Base-by-base conservation (phyloP, 2,888 invertebrate genomes). In the Siphlonurus alternatus region DNA sequence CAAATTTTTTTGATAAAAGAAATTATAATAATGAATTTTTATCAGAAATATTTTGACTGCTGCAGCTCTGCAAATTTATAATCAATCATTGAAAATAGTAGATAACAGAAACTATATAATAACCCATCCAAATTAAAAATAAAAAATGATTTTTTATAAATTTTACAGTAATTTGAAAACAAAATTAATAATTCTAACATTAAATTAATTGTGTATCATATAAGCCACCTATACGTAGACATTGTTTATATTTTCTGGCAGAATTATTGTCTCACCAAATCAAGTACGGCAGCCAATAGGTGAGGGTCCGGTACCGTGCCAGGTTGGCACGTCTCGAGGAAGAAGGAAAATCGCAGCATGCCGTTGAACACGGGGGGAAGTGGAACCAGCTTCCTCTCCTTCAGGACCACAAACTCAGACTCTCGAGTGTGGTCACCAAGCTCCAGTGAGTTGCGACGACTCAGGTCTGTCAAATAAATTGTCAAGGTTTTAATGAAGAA, bases 221-320 rank as follows among this genome's bases (percentile, higher is more conserved):
- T 23, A 38, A 19, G 24, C 25, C 19, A n/a, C 20, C 7, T 18
- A 10, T 54, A 59, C n/a, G n/a, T n/a, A n/a, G n/a, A n/a, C n/a
- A n/a, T n/a, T n/a, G n/a, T n/a, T n/a, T n/a, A n/a, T n/a, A n/a
- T n/a, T n/a, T n/a, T n/a, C n/a, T n/a, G n/a, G n/a, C n/a, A n/a
- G n/a, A 25, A 60, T 22, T 56, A 51, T 62, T 23, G 5, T 53
- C 78, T 77, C 78, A 96, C 97, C 82, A 99, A 80, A 76, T 98
- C 97, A 61, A 99, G 78, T 62, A 95, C 80, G 2, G 97, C 95
- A 0, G 93, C 95, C 74, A 99, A 86, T 38, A 99, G 82, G 70
- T 96, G 92, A 1, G 97, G 89, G 78, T 99, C 99, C 0, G 99
- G 99, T 64, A 98, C 88, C 0, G 91, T 86, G 0, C 99, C 99